These are phyloP conservation scores for Steinernema scapterisci DNA, from an alignment of 2,888 invertebrate species.

Conservation along the genomic window DNA sequence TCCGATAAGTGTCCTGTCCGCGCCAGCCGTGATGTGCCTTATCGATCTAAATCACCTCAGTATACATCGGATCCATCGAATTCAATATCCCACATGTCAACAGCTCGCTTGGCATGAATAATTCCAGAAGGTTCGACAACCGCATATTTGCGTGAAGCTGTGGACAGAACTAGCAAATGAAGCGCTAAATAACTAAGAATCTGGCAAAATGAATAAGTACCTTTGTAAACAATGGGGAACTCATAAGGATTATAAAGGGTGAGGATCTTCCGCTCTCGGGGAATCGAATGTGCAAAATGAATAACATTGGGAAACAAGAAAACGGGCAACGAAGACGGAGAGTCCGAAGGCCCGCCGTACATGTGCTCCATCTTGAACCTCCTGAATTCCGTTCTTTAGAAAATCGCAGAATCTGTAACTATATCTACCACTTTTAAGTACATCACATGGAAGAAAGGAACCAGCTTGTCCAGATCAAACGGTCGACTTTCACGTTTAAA, in stretches of 20 bases:
- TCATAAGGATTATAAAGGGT: constrained; percentile 34
- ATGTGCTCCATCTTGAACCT: neutral
- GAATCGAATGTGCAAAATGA: neutral
- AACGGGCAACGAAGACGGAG: neutral
- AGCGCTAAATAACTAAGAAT: neutral
- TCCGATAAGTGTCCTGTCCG: neutral
- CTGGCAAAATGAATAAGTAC: neutral
- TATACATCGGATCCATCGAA: neutral
- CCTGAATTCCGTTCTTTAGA: too few species aligned
- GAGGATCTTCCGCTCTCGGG: constrained; percentile 18
- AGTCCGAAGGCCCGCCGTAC: neutral
- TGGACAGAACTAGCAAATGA: constrained; percentile 29
- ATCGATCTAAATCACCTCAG: constrained; percentile 2
- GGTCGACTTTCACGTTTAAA: too few species aligned
- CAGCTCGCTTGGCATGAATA: neutral
- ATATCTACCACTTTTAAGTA: too few species aligned
- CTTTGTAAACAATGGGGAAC: constrained; percentile 33
- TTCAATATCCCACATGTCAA: neutral
- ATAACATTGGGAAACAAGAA: constrained; percentile 7
- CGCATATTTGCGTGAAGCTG: constrained; percentile 26
- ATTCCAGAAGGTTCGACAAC: constrained; percentile 4
- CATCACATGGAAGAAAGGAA: too few species aligned
- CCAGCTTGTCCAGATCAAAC: too few species aligned
- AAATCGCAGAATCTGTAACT: too few species aligned
- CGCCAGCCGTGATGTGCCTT: neutral